Conservation (phyloP, 2,888 invertebrate genomes). For the Plutella xylostella region DNA sequence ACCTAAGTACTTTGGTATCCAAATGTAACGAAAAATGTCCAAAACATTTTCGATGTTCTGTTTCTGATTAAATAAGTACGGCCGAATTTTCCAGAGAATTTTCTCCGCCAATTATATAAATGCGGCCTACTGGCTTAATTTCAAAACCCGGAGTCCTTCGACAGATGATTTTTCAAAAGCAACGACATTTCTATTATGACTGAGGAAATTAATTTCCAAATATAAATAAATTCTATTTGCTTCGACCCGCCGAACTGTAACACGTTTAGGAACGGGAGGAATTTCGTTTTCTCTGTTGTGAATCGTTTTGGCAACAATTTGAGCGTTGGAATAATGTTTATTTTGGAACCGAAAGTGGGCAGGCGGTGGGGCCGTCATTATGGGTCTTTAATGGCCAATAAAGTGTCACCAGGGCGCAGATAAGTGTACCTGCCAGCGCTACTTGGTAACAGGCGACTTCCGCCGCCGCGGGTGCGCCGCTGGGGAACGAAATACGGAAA, state of each 20-base stretch:
- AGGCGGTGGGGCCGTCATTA: constrained; percentile 52
- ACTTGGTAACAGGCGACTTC: constrained; percentile 1
- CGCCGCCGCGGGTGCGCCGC: too few species aligned
- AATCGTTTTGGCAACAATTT: constrained; percentile 64
- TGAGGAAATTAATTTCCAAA: constrained; percentile 56
- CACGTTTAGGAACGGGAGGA: constrained; percentile 48
- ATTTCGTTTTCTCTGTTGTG: constrained; percentile 41
- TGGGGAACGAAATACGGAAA: background rate
- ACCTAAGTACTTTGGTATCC: too few species aligned
- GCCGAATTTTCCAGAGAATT: too few species aligned
- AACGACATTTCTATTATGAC: constrained; percentile 28
- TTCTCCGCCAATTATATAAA: too few species aligned
- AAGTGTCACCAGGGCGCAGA: constrained; percentile 52
- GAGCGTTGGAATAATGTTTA: constrained; percentile 60
- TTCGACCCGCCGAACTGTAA: constrained; percentile 56
- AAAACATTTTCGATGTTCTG: too few species aligned
- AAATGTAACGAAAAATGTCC: too few species aligned
- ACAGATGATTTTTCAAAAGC: background rate
- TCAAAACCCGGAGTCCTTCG: background rate
- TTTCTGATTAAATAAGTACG: too few species aligned
- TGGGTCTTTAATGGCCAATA: constrained; percentile 62
- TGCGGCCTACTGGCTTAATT: background rate
- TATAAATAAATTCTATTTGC: constrained; percentile 64
- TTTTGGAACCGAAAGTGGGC: constrained; percentile 34
- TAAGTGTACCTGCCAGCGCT: constrained; percentile 39